Base-by-base conservation (phyloP, 2,113 vertebrate species). In the Leucopsar rothschildi region DNA sequence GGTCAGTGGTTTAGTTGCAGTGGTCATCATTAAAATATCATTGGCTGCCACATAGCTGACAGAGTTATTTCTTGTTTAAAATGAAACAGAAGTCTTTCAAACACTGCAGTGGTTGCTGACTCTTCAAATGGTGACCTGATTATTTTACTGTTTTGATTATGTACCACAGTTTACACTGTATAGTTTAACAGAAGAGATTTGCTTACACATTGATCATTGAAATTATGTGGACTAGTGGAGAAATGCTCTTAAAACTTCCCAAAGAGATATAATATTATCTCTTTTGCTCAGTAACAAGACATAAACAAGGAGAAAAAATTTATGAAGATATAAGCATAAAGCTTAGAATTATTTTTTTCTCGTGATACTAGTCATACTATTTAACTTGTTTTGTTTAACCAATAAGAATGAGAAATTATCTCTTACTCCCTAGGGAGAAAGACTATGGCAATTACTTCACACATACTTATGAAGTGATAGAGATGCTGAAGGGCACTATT, bases 211-310 rank as follows among this genome's bases (percentile, higher is more conserved):
- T 49, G 12, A 31, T 83, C 5, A 29, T 92, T 84, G 60, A 92
- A 82, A 92, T 92, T 92, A 85, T 77, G 76, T 61, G 42, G 37
- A 65, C 44, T 81, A 71, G 60, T 49, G 64, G 22, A 92, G 25
- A 86, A 88, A 84, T 60, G 44, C 39, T 88, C 71, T 86, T 95
- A 77, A 96, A 95, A 80, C 18, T 25, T 93, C 78, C 69, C 66
- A 75, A 49, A 93, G 60, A 25, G 1, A 69, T 60, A 55, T 60
- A 78, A 75, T 90, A 78, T 83, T 71, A 78, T 92, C 40, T 84
- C 19, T 83, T 87, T 86, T 72, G 18, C 72, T 92, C 72, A 59
- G 37, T 92, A 88, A 92, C 68, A 60, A 91, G 28, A 84, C 27
- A 49, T 86, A 84, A 94, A 72, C 44, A 68, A 90, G 31, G n/a